Percentiles rank a stretch among this genome's conserved stretches.
Conservation (phyloP, 2,797 vertebrate genomes). For the Cossypha caffra region DNA sequence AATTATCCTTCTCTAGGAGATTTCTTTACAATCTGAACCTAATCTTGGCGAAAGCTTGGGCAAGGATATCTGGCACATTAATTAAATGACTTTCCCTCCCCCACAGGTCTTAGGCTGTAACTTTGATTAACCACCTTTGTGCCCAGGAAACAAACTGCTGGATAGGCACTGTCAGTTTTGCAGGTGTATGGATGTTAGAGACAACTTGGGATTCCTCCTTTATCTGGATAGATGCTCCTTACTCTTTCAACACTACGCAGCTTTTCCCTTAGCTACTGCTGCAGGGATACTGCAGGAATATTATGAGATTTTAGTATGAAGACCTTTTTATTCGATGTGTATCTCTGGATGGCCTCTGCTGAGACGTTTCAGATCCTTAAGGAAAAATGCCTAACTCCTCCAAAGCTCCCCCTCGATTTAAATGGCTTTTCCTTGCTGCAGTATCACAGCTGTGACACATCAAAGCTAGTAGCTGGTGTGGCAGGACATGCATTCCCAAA, state of each 20-base stretch:
- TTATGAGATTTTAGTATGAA: background rate
- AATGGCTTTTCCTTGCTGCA: constrained; percentile 33
- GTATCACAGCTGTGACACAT: constrained; percentile 44
- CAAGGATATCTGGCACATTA: constrained; percentile 63
- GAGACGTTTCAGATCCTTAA: background rate
- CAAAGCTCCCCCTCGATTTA: background rate
- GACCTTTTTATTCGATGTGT: background rate
- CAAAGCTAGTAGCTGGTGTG: constrained; percentile 53
- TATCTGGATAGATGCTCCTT: constrained; percentile 23
- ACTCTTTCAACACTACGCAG: background rate
- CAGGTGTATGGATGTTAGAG: constrained; percentile 53
- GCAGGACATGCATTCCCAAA: constrained; percentile 40
- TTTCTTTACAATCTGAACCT: constrained; percentile 66
- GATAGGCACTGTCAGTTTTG: constrained; percentile 37
- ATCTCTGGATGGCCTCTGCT: constrained; percentile 1
- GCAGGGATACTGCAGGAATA: background rate
- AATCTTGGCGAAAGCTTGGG: constrained; percentile 68
- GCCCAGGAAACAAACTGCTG: constrained; percentile 22
- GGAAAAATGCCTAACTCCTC: background rate
- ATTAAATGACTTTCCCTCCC: constrained; percentile 48
- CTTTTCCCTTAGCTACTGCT: background rate
- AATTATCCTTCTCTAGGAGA: constrained; percentile 63
- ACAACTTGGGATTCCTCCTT: constrained; percentile 27
- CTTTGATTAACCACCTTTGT: constrained; percentile 59
- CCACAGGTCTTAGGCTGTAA: constrained; percentile 20